Percentiles rank a stretch among this genome's conserved stretches.
These are phyloP conservation scores for Malurus splendens DNA, from an alignment of 2,797 vertebrate genomes.

Conservation along the genomic window DNA sequence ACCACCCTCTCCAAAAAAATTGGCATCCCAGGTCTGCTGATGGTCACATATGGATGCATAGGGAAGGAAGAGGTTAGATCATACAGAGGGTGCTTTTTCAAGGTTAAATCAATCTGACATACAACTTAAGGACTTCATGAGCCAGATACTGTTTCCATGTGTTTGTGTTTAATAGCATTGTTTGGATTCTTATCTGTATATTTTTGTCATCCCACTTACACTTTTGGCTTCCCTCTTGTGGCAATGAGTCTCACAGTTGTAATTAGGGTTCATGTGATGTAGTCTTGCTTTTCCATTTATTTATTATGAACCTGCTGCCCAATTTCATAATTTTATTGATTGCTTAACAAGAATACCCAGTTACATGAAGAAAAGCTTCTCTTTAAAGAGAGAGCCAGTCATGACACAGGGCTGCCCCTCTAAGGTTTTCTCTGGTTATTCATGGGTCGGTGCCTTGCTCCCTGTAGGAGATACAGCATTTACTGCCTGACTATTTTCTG, in stretches of 20 bases:
- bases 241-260: background rate
- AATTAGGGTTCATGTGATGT: background rate
- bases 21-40: background rate
- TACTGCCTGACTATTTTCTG: background rate
- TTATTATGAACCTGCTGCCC: background rate
- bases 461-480: background rate
- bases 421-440: background rate
- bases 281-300: background rate
- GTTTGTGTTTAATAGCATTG: background rate
- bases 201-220: background rate
- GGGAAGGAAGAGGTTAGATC: background rate
- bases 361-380: background rate
- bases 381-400: background rate
- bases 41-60: accelerated
- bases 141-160: background rate
- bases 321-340: background rate
- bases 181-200: background rate
- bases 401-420: background rate
- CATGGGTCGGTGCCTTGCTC: background rate
- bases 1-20: background rate
- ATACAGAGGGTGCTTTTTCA: background rate
- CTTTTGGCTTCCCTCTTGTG: background rate
- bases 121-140: background rate
- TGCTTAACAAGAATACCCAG: background rate
- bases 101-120: accelerated